Percentiles rank a stretch among this genome's conserved stretches.
These are phyloP conservation scores for Antigone vipio DNA, from an alignment of 2,113 vertebrate species.

Conservation along the genomic window DNA sequence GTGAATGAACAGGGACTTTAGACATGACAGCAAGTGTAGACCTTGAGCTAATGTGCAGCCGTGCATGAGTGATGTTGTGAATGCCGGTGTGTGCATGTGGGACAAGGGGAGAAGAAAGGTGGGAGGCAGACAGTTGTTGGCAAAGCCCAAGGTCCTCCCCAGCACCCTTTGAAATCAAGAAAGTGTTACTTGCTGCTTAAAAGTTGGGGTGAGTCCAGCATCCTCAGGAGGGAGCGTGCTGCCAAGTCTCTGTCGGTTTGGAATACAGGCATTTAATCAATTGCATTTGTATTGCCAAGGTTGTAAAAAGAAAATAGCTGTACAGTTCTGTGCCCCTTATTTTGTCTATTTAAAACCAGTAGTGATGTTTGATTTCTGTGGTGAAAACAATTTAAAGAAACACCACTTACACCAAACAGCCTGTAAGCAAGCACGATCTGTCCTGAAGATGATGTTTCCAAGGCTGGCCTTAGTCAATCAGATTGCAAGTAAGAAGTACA, in stretches of 20 bases:
- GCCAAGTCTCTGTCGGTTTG: conserved; percentile 31
- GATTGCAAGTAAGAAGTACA: neutral
- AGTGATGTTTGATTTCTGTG: neutral
- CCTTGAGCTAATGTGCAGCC: neutral
- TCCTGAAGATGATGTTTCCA: neutral
- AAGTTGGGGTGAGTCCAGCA: conserved; percentile 24
- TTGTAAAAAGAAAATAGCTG: conserved; percentile 29
- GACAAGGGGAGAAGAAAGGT: neutral
- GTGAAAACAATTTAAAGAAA: neutral
- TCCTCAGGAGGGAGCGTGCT: conserved; percentile 14
- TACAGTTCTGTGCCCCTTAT: neutral
- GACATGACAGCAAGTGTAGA: neutral
- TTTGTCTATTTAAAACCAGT: neutral
- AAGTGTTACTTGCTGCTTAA: neutral
- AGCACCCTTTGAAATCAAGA: neutral
- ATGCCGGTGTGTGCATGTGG: neutral
- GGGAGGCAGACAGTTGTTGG: neutral
- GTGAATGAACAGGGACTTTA: neutral
- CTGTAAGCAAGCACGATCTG: neutral
- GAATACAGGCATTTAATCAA: conserved; percentile 52
- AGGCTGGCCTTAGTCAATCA: neutral
- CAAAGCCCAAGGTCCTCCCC: neutral
- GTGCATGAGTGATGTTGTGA: neutral
- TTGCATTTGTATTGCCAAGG: conserved; percentile 18
- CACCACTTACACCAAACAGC: neutral